Conservation (phyloP, 2,113 vertebrate species). For the Cyphomyrus discorhynchus region DNA sequence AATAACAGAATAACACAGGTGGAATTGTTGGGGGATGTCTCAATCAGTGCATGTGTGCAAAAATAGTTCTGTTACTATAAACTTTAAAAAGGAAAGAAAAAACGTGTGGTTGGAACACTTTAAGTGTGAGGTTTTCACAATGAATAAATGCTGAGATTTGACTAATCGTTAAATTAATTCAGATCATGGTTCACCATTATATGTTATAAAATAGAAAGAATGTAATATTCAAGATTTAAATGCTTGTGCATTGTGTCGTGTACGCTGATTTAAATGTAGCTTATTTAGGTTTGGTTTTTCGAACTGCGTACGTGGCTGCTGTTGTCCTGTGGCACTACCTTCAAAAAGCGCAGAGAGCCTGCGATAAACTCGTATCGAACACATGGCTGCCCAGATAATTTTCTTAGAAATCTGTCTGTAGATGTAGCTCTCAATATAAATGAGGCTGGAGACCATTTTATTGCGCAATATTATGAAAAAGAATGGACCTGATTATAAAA, state of each 20-base stretch:
- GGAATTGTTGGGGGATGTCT: background rate
- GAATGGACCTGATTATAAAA: no score
- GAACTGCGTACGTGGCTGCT: no score
- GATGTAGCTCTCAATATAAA: background rate
- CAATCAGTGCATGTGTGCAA: background rate
- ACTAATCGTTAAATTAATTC: background rate
- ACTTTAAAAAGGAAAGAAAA: background rate
- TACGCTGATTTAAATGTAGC: background rate
- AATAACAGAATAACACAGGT: background rate
- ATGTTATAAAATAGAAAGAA: background rate
- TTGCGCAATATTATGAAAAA: background rate
- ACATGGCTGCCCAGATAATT: background rate
- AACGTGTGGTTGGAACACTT: background rate
- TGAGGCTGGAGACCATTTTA: background rate
- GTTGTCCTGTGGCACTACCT: no score
- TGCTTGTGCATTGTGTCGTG: background rate
- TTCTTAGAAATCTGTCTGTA: background rate
- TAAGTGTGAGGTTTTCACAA: background rate
- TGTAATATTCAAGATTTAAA: background rate
- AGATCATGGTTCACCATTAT: background rate
- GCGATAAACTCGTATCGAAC: background rate
- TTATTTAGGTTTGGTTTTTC: background rate
- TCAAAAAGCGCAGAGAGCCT: background rate
- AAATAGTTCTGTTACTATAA: background rate
- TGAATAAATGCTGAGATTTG: background rate